Evolutionary conservation across 1,140 invertebrate genomes (phyloP).

Genomic region (Orchestia grillus): DNA sequence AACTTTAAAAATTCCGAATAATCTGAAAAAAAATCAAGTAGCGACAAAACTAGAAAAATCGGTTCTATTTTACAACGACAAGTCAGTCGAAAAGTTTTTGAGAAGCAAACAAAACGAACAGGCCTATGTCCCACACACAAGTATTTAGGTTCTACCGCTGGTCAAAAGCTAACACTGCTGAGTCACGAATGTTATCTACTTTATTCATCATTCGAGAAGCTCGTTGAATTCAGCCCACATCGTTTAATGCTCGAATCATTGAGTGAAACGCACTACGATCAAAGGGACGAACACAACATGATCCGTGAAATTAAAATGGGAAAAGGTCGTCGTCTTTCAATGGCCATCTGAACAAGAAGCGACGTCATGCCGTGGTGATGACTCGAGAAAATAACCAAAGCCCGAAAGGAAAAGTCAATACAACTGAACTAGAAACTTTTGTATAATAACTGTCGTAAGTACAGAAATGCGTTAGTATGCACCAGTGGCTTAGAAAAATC

Average conservation of each 20-base stretch:
- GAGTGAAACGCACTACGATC: neutral
- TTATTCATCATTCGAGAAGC: neutral
- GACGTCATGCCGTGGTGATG: neutral
- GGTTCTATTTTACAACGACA: neutral
- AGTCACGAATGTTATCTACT: neutral
- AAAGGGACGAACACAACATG: neutral
- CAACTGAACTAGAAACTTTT: neutral
- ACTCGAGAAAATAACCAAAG: neutral
- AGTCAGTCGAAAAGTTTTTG: neutral
- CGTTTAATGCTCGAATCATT: neutral
- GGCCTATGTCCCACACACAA: neutral
- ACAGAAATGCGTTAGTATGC: no score
- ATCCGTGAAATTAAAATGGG: slow-evolving; percentile 1
- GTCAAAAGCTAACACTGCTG: neutral
- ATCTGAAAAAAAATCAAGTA: neutral
- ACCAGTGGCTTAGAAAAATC: no score
- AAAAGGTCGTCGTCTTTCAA: neutral
- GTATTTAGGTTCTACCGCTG: neutral
- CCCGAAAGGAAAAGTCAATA: neutral
- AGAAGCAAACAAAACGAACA: neutral
- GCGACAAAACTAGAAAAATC: neutral
- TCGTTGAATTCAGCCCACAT: neutral
- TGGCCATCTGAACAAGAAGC: neutral
- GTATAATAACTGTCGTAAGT: neutral
- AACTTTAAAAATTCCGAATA: neutral